phyloP scores from a whole-genome alignment of 2,113 vertebrate genomes.

The Syrmaticus mikado region DNA sequence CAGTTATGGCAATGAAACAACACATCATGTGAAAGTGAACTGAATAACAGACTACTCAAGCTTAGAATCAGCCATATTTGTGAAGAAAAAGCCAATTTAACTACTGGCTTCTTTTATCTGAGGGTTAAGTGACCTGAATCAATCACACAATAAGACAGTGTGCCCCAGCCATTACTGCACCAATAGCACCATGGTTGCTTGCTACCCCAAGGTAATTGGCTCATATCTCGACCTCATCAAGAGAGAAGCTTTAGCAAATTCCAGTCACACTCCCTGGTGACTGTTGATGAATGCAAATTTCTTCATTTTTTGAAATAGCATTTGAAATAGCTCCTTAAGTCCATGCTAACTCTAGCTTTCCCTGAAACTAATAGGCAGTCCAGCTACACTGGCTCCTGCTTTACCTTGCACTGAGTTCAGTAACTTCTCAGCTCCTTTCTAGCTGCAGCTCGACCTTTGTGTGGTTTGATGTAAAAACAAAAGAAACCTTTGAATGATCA shows the following conservation, averaged over 20 bases:
- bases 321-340: not conserved
- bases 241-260: not conserved
- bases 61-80: not conserved
- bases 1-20: not conserved
- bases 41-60: not conserved
- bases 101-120: not conserved
- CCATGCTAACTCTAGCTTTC: not conserved
- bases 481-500: not conserved
- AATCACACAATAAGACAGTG: accelerated
- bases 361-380: not conserved
- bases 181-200: not conserved
- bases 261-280: not conserved
- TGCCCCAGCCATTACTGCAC: not conserved
- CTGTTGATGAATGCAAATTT: not conserved
- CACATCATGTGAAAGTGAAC: not conserved
- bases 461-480: not conserved
- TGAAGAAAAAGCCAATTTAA: not conserved
- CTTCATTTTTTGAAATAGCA: not conserved
- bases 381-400: not conserved
- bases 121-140: not conserved
- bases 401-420: not conserved
- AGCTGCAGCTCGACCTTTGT: not conserved
- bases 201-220: not conserved
- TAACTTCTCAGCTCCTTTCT: not conserved
- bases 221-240: not conserved